Evolutionary conservation across 2,888 invertebrate species (phyloP).

Genomic region (Masnerella sp.): DNA sequence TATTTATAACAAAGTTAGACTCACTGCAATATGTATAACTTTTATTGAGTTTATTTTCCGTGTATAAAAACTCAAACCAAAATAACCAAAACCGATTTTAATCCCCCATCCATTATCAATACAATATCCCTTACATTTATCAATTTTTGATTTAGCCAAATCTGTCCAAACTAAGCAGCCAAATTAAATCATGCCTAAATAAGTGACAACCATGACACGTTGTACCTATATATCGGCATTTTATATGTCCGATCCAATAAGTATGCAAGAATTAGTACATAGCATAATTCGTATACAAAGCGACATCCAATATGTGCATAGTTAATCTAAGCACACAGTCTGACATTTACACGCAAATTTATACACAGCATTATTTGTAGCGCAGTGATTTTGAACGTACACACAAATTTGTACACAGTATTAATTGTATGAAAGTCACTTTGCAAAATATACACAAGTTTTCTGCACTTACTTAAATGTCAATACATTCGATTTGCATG

Average conservation of each 20-base stretch:
- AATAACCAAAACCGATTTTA: too few species aligned
- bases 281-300: slow-evolving; percentile 34
- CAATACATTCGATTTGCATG: not conserved
- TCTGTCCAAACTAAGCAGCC: too few species aligned
- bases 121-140: too few species aligned
- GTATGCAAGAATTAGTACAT: slow-evolving; percentile 27
- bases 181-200: not conserved
- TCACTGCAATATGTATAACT: too few species aligned
- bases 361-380: slow-evolving; percentile 42
- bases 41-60: too few species aligned
- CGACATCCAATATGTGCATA: slow-evolving; percentile 30
- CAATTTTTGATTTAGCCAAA: too few species aligned
- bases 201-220: not conserved
- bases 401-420: slow-evolving; percentile 13
- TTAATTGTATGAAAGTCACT: slow-evolving; percentile 14
- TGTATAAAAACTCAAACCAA: too few species aligned
- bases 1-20: too few species aligned
- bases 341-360: slow-evolving; percentile 47
- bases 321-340: slow-evolving; percentile 41
- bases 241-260: slow-evolving; percentile 27
- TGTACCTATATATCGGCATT: not conserved
- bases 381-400: slow-evolving; percentile 27
- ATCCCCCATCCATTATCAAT: too few species aligned
- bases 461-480: slow-evolving; percentile 10
- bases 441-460: slow-evolving; percentile 7